phyloP scores from a whole-genome alignment of 2,113 vertebrate genomes.

The Chaenogobius annularis region DNA sequence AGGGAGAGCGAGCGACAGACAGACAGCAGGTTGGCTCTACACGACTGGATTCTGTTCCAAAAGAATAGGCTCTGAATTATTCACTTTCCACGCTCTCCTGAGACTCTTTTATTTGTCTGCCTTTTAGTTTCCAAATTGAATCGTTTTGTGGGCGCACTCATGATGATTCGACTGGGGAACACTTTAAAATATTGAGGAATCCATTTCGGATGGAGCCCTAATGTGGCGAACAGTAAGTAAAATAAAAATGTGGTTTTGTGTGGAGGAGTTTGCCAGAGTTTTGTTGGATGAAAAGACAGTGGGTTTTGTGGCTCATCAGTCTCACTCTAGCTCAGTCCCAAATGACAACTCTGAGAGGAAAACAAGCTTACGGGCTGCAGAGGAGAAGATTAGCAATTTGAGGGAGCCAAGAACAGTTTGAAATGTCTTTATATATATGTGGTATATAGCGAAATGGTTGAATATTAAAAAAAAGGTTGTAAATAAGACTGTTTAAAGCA shows the following conservation, averaged over 20 bases:
- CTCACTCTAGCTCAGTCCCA: slow-evolving; percentile 23
- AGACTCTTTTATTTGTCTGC: slow-evolving; percentile 13
- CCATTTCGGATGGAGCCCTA: slow-evolving; percentile 29
- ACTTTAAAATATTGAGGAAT: slow-evolving; percentile 40
- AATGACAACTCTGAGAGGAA: slow-evolving; percentile 10
- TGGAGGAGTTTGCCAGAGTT: slow-evolving; percentile 6
- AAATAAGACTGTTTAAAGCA: too few species aligned
- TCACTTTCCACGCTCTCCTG: slow-evolving; percentile 28
- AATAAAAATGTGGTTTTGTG: slow-evolving; percentile 17
- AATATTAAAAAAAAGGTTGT: too few species aligned
- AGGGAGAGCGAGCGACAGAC: neutral
- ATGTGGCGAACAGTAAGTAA: slow-evolving; percentile 23
- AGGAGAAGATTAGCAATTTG: neutral
- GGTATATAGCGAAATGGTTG: too few species aligned
- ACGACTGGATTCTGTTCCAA: slow-evolving; percentile 43
- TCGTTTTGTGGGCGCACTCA: slow-evolving; percentile 9
- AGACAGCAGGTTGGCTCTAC: slow-evolving; percentile 14
- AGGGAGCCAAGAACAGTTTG: neutral
- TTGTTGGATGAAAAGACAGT: slow-evolving; percentile 5
- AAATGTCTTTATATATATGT: neutral
- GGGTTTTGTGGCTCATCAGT: neutral
- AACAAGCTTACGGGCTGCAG: slow-evolving; percentile 2
- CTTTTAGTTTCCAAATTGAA: slow-evolving; percentile 42
- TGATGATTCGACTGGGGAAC: slow-evolving; percentile 30
- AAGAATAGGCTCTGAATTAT: slow-evolving; percentile 50